Conservation (phyloP, 2,113 vertebrate species). For the Miniopterus natalensis region DNA sequence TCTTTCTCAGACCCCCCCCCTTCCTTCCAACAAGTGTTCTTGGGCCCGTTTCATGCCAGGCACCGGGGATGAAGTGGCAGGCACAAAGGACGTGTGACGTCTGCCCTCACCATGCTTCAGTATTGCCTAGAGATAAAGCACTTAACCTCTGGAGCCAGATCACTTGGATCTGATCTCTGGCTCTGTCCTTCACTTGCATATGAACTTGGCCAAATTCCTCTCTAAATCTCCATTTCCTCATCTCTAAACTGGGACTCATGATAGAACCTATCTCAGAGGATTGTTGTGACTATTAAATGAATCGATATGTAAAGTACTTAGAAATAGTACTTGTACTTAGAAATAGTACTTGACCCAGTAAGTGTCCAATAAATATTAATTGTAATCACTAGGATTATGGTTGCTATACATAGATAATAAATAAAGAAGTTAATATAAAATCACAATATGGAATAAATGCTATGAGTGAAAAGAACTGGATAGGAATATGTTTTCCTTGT, state of each 20-base stretch:
- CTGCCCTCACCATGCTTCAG: not conserved
- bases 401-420: slow-evolving; percentile 24
- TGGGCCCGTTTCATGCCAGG: not conserved
- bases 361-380: slow-evolving; percentile 47
- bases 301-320: not conserved
- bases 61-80: not conserved
- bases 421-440: slow-evolving; percentile 36
- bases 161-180: not conserved
- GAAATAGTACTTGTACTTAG: not conserved
- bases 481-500: not conserved
- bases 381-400: not conserved
- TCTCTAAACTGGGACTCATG: not conserved
- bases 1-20: not conserved
- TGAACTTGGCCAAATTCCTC: not conserved
- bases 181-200: not conserved
- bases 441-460: not conserved
- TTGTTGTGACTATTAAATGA: slow-evolving; percentile 25
- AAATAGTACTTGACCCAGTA: not conserved
- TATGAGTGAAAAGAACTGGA: not conserved
- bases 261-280: slow-evolving; percentile 3
- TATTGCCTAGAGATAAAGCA: not conserved
- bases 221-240: not conserved
- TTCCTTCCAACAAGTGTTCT: not conserved
- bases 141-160: not conserved
- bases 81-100: not conserved